Base-by-base conservation (phyloP, 2,113 vertebrate species). In the Cyanocitta stelleri region DNA sequence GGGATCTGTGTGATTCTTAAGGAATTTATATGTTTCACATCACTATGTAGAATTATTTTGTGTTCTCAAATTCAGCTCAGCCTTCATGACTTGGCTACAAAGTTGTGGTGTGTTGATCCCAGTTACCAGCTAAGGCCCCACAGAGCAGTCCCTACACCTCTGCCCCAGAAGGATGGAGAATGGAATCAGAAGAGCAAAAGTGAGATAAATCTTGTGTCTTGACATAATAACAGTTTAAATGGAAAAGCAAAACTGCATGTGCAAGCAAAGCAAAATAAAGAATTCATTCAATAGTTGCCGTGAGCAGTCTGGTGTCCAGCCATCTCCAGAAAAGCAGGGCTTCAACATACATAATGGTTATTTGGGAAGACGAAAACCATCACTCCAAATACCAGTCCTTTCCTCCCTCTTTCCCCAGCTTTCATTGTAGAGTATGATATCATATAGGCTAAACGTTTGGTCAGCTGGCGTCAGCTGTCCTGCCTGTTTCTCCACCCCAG, bases 291-390 rank as follows among this genome's bases (percentile, higher is more conserved):
- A 5, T 21, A n/a, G 7, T 26, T 82, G 16, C 20, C 16, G 43
- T 35, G n/a, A 39, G 20, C 7, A 68, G 48, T 11, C 14, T 0
- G 0, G 13, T 26, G 46, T n/a, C 46, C 29, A n/a, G 11, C 29
- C 13, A 32, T 61, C 3, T 32, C 11, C n/a, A 68, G 39, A 41
- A 68, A 35, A 61, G 10, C 54, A 61, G n/a, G 3, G 9, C 9
- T 68, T 75, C 37, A 59, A 52, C 19, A n/a, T 6, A 8, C 3
- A 9, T 44, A 30, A 19, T 4, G 59, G 8, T 7, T n/a, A 46
- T 29, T 54, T 46, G n/a, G 24, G 29, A 61, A 82, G 23, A 74
- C 7, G 67, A 75, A 82, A n/a, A 4, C 3, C 23, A 22, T 22
- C 24, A 41, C 6, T 30, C 46, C 24, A 61, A 52, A n/a, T 44